Evolutionary conservation across 2,797 vertebrate genomes (phyloP).

Genomic region (Muraenolepis orangiensis): DNA sequence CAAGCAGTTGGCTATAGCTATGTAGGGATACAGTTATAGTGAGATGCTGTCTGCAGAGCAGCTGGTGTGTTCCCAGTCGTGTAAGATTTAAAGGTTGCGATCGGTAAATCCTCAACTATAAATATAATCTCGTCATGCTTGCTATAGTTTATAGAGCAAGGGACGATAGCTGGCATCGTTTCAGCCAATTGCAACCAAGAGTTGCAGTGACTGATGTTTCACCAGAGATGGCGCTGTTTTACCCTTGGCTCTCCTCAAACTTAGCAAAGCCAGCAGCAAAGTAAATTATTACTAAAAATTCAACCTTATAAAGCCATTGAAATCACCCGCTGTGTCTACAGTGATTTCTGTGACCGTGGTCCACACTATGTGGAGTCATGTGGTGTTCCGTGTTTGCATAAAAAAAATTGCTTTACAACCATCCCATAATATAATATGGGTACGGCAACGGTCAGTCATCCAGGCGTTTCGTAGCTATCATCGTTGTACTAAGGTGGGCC

Average conservation of each 20-base stretch:
- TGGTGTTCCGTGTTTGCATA: constrained; percentile 22
- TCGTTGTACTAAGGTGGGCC: neutral
- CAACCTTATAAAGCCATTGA: neutral
- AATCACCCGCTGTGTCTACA: neutral
- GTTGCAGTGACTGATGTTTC: neutral
- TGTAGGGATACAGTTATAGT: neutral
- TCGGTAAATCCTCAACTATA: neutral
- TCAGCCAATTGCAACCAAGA: neutral
- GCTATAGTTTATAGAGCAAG: neutral
- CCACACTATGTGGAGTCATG: neutral
- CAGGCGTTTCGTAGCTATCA: too few relatives aligned
- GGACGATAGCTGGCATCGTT: neutral
- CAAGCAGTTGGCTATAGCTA: neutral
- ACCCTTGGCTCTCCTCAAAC: neutral
- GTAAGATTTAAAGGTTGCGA: neutral
- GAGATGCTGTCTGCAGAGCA: neutral
- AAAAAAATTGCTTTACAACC: constrained; percentile 4
- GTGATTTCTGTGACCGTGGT: neutral
- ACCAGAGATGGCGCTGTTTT: neutral
- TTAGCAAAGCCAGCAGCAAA: neutral
- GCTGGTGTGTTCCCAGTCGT: neutral
- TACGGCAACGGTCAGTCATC: neutral
- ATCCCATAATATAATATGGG: neutral
- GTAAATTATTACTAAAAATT: neutral
- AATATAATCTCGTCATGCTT: neutral